Evolutionary conservation across 2,888 invertebrate genomes (phyloP).

Genomic region (Liposcelis brunnea): DNA sequence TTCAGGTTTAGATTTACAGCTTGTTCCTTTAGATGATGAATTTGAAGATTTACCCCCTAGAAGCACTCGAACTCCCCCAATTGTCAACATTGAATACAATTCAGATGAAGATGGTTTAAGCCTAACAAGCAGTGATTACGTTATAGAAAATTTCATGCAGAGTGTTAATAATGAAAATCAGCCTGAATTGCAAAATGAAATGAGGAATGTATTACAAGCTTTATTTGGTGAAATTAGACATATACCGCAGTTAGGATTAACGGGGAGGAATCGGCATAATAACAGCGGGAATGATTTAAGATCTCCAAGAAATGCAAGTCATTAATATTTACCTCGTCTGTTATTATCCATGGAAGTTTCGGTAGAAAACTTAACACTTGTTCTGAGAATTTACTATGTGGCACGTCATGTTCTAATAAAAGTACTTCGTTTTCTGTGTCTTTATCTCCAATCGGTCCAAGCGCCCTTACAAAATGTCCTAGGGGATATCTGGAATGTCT

Average conservation of each 20-base stretch:
- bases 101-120: no score
- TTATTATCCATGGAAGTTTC: slow-evolving; percentile 73
- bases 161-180: no score
- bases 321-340: slow-evolving; percentile 43
- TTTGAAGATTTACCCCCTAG: no score
- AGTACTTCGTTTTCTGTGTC: slow-evolving; percentile 94
- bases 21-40: no score
- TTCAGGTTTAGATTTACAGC: no score
- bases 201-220: slow-evolving; percentile 18
- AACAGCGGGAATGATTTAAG: neutral
- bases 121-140: no score
- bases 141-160: no score
- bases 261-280: neutral
- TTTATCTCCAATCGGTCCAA: slow-evolving; percentile 86
- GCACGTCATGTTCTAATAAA: slow-evolving; percentile 89
- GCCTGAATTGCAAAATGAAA: slow-evolving; percentile 14
- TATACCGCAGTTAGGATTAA: neutral
- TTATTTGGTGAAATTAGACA: slow-evolving; percentile 14
- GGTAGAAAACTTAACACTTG: slow-evolving; percentile 86
- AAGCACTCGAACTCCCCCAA: no score
- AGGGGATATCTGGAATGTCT: slow-evolving; percentile 78
- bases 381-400: slow-evolving; percentile 88
- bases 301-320: neutral
- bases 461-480: slow-evolving; percentile 87
- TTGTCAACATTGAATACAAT: no score